Percentiles rank a stretch among this genome's conserved stretches.
Conservation (phyloP, 2,113 vertebrate species). For the Asarcornis scutulata region DNA sequence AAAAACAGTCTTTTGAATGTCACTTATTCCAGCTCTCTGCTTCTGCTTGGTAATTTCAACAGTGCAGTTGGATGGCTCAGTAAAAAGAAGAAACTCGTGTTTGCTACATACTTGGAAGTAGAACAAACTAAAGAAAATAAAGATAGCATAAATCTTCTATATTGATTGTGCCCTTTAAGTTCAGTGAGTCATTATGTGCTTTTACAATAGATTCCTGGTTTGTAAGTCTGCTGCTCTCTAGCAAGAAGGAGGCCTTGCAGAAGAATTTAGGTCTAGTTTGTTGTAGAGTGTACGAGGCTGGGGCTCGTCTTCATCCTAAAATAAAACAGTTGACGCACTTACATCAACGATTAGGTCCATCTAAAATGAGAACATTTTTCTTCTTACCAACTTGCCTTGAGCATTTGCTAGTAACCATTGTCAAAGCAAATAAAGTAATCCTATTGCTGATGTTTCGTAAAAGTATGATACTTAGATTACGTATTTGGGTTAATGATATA, state of each 20-base stretch:
- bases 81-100: neutral
- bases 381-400: neutral
- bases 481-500: neutral
- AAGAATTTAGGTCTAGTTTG: neutral
- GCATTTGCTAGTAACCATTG: neutral
- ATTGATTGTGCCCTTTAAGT: neutral
- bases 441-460: neutral
- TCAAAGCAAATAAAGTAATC: neutral
- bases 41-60: neutral
- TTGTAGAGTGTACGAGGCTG: neutral
- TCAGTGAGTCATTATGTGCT: neutral
- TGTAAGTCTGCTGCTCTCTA: neutral
- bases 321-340: neutral
- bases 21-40: neutral
- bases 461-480: neutral
- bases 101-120: neutral
- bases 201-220: neutral
- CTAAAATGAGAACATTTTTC: neutral
- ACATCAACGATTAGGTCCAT: neutral
- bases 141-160: neutral
- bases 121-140: neutral
- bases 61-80: neutral
- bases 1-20: neutral
- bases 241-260: neutral
- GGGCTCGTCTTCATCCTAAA: neutral